Evolutionary conservation across 2,113 vertebrate genomes (phyloP).

Genomic region (Apus apus): DNA sequence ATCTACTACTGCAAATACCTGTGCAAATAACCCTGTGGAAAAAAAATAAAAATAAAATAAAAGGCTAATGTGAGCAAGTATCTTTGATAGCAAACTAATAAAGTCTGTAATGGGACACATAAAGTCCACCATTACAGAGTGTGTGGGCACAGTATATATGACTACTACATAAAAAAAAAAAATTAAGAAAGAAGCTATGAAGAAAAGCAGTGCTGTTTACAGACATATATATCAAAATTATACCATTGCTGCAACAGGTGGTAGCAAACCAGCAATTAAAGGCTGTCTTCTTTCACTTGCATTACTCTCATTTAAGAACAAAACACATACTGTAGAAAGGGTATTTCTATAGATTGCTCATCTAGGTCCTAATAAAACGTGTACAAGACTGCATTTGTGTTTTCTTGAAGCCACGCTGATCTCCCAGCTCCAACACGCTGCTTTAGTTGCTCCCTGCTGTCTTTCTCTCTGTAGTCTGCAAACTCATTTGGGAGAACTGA

Average conservation of each 20-base stretch:
- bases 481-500: background rate
- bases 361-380: background rate
- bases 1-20: background rate
- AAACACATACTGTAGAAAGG: background rate
- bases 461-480: background rate
- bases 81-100: background rate
- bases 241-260: background rate
- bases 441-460: background rate
- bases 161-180: background rate
- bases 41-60: background rate
- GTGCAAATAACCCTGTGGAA: background rate
- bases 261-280: background rate
- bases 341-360: background rate
- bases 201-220: background rate
- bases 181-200: background rate
- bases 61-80: background rate
- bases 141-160: background rate
- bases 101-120: background rate
- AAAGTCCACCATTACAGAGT: background rate
- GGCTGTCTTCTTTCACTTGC: background rate
- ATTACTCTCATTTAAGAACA: background rate
- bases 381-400: background rate
- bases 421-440: background rate
- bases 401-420: background rate
- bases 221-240: background rate